Percentiles rank a stretch among this genome's conserved stretches.
Evolutionary conservation across 1,140 invertebrate species (phyloP).

Genomic region (Dinoponera quadriceps): DNA sequence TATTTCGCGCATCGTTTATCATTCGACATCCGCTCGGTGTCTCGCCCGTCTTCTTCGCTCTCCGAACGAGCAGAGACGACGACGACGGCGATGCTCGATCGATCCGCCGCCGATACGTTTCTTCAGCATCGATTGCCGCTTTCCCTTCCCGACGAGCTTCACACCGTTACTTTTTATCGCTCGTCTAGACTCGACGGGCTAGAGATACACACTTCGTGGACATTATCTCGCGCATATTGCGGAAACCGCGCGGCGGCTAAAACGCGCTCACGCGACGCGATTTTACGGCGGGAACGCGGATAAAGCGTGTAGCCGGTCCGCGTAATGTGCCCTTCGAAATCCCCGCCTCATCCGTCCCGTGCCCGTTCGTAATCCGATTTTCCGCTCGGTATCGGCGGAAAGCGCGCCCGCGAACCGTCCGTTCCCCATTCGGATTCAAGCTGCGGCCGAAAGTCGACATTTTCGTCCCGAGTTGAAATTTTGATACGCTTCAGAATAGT

Average conservation of each 20-base stretch:
- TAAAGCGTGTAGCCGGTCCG: conserved; percentile 26
- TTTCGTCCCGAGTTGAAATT: conserved; percentile 38
- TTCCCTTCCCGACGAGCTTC: not conserved
- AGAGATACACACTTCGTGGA: not conserved
- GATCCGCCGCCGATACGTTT: not conserved
- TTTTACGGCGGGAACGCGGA: conserved; percentile 36
- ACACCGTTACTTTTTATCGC: not conserved
- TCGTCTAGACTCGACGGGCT: not conserved
- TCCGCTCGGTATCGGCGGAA: conserved; percentile 53
- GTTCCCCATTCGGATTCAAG: conserved; percentile 50
- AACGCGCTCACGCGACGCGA: not conserved
- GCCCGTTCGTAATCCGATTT: conserved; percentile 59
- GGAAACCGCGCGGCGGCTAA: not conserved
- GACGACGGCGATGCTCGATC: not conserved
- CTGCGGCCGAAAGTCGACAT: conserved; percentile 45
- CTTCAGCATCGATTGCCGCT: too few species aligned
- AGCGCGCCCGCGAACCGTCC: conserved; percentile 22
- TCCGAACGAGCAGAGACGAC: not conserved
- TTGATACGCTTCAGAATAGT: too few species aligned
- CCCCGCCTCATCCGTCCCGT: conserved; percentile 41
- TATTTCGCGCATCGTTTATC: not conserved
- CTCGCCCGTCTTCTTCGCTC: not conserved
- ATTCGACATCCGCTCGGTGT: not conserved
- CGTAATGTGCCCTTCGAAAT: conserved; percentile 43
- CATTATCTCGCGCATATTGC: conserved; percentile 11